Percentiles rank a stretch among this genome's conserved stretches.
Conservation (phyloP, 1,140 invertebrate genomes). For the Manduca sexta region DNA sequence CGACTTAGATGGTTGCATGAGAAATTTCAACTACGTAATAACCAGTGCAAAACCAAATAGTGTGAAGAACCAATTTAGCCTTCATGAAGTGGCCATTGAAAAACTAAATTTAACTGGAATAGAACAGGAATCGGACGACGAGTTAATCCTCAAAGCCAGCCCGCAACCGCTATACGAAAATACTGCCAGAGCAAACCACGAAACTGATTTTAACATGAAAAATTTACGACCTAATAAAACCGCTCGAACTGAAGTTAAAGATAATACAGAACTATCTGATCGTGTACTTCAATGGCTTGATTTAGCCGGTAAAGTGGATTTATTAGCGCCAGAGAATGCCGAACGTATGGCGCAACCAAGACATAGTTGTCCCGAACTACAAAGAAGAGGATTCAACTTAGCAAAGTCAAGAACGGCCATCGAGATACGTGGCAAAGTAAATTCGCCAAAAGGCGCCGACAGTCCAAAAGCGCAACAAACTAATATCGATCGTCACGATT, state of each 20-base stretch:
- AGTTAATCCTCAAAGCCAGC: slow-evolving; percentile 34
- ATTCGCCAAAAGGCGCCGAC: slow-evolving; percentile 28
- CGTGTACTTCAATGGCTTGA: slow-evolving; percentile 77
- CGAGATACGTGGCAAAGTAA: slow-evolving; percentile 35
- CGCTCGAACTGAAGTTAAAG: slow-evolving; percentile 37
- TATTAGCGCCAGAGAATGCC: slow-evolving; percentile 41
- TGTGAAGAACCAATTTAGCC: slow-evolving; percentile 12
- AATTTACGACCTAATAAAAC: slow-evolving; percentile 49
- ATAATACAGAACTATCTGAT: slow-evolving; percentile 70
- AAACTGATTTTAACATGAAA: slow-evolving; percentile 38
- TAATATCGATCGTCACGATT: slow-evolving; percentile 56
- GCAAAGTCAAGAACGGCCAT: slow-evolving; percentile 48
- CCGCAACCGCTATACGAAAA: slow-evolving; percentile 35
- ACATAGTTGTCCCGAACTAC: slow-evolving; percentile 63
- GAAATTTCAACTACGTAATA: slow-evolving; percentile 46
- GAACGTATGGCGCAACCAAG: slow-evolving; percentile 54
- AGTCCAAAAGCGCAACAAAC: slow-evolving; percentile 34
- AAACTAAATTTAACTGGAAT: slow-evolving; percentile 45
- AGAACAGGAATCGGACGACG: slow-evolving; percentile 37
- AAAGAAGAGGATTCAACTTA: slow-evolving; percentile 36
- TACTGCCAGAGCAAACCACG: slow-evolving; percentile 12
- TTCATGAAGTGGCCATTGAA: slow-evolving; percentile 27
- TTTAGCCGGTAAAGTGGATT: slow-evolving; percentile 66
- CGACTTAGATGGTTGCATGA: slow-evolving; percentile 30
- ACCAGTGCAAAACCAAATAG: slow-evolving; percentile 29